These are phyloP conservation scores for Dicyrtomina minuta DNA, from an alignment of 2,888 invertebrate genomes.

Conservation along the genomic window DNA sequence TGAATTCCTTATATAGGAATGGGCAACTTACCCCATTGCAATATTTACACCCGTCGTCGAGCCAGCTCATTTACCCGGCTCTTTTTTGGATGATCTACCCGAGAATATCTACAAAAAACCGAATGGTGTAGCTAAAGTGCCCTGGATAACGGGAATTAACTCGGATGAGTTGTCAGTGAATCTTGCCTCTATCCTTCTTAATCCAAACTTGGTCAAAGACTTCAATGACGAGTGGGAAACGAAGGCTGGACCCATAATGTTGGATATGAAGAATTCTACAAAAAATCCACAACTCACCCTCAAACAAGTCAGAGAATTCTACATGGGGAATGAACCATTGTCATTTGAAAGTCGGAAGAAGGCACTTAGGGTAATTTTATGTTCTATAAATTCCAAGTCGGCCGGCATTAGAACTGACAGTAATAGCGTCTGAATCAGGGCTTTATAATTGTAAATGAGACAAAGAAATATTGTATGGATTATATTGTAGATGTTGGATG, in stretches of 20 bases:
- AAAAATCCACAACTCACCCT: conserved; percentile 20
- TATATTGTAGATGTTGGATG: conserved; percentile 45
- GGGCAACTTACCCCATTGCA: conserved; percentile 49
- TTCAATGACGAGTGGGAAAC: conserved; percentile 49
- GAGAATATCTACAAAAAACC: conserved; percentile 41
- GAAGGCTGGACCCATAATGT: conserved; percentile 42
- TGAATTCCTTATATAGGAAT: too few relatives aligned
- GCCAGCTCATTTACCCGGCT: conserved; percentile 32
- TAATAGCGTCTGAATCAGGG: background rate
- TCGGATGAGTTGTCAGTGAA: conserved; percentile 46
- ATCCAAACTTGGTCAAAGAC: conserved; percentile 34
- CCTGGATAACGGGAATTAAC: conserved; percentile 49
- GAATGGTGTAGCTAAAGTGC: conserved; percentile 38
- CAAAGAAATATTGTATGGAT: too few relatives aligned
- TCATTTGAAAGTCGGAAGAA: conserved; percentile 41
- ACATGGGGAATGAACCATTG: conserved; percentile 42
- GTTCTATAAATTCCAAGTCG: too few relatives aligned
- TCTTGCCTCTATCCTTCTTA: conserved; percentile 44
- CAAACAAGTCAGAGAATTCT: conserved; percentile 34
- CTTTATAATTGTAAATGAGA: background rate
- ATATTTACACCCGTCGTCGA: conserved; percentile 47
- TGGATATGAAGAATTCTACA: conserved; percentile 40
- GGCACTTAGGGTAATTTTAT: conserved; percentile 40
- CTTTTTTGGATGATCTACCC: conserved; percentile 46
- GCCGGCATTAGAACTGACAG: background rate